A percentile compares a stretch with the other conserved stretches of the same genome.
These are phyloP conservation scores for Melanotaenia duboulayi DNA, from an alignment of 2,113 vertebrate species.

Conservation along the genomic window DNA sequence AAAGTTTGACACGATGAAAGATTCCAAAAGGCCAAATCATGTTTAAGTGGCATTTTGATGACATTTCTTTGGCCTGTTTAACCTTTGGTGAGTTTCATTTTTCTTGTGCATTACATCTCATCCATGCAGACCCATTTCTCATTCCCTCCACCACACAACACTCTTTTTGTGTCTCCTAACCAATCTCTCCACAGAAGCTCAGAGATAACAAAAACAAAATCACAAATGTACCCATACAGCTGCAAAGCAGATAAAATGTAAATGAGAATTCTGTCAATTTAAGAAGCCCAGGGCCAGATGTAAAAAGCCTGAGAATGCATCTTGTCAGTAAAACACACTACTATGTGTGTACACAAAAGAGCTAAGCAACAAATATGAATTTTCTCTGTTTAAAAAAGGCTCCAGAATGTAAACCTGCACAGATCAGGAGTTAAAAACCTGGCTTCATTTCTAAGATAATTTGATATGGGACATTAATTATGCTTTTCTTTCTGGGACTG, in stretches of 20 bases:
- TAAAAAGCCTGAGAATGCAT: not conserved
- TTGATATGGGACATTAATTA: conserved; percentile 8
- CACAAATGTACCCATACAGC: conserved; percentile 19
- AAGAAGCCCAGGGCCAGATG: not conserved
- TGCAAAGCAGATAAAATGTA: conserved; percentile 8
- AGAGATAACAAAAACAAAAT: conserved; percentile 20
- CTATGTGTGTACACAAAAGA: not conserved
- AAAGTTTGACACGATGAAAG: conserved; percentile 71
- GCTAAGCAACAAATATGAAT: conserved; percentile 18
- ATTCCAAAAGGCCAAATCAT: conserved; percentile 79
- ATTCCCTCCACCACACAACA: conserved; percentile 32
- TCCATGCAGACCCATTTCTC: conserved; percentile 64
- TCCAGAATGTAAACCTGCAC: conserved; percentile 39
- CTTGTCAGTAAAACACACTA: conserved; percentile 3
- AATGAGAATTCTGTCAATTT: conserved; percentile 21
- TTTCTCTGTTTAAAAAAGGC: not conserved
- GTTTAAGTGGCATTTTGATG: conserved; percentile 83
- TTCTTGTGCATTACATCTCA: conserved; percentile 71
- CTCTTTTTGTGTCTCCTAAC: conserved; percentile 29
- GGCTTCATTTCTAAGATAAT: conserved; percentile 17
- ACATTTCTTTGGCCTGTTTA: conserved; percentile 82
- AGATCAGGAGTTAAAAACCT: conserved; percentile 14
- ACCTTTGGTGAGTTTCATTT: conserved; percentile 77
- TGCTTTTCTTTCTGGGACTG: not conserved
- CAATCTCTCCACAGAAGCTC: conserved; percentile 20